A percentile compares a stretch with the other conserved stretches of the same genome.
Evolutionary conservation across 2,888 invertebrate genomes (phyloP).

Genomic region (Meiosimyza decipiens): DNA sequence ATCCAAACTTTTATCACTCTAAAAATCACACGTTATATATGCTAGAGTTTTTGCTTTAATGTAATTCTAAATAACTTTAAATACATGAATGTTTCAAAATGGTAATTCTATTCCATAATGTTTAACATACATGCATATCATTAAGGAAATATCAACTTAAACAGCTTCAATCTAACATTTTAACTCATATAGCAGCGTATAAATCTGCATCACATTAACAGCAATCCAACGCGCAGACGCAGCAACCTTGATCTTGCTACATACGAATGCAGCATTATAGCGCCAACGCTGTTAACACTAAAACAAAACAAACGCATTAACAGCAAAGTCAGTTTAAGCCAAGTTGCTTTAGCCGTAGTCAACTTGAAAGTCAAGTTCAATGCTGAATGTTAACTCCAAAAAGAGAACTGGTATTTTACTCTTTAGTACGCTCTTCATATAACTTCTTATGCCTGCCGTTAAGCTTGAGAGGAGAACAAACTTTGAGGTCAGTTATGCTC

Average conservation of each 20-base stretch:
- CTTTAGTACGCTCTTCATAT: not conserved
- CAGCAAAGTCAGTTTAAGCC: not conserved
- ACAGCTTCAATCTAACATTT: too few species aligned
- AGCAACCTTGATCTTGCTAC: slow-evolving; percentile 30
- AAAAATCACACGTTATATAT: too few species aligned
- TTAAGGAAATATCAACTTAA: too few species aligned
- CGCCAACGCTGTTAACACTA: slow-evolving; percentile 12
- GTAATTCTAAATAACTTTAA: too few species aligned
- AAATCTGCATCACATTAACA: not conserved
- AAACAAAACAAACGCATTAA: not conserved
- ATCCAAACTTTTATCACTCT: too few species aligned
- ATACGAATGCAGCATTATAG: not conserved
- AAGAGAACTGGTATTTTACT: not conserved
- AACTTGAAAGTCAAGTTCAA: slow-evolving; percentile 37
- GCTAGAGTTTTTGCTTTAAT: too few species aligned
- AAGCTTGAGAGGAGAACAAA: not conserved
- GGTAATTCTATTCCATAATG: too few species aligned
- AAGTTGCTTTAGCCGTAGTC: not conserved
- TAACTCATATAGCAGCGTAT: too few species aligned
- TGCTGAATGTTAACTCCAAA: slow-evolving; percentile 26
- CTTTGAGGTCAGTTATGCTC: not conserved
- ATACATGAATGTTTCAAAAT: too few species aligned
- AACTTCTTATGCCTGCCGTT: not conserved
- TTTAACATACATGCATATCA: too few species aligned
- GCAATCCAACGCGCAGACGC: not conserved